A percentile compares a stretch with the other conserved stretches of the same genome.
Evolutionary conservation across 1,140 invertebrate species (phyloP).

Genomic region (Drosophila suzukii): DNA sequence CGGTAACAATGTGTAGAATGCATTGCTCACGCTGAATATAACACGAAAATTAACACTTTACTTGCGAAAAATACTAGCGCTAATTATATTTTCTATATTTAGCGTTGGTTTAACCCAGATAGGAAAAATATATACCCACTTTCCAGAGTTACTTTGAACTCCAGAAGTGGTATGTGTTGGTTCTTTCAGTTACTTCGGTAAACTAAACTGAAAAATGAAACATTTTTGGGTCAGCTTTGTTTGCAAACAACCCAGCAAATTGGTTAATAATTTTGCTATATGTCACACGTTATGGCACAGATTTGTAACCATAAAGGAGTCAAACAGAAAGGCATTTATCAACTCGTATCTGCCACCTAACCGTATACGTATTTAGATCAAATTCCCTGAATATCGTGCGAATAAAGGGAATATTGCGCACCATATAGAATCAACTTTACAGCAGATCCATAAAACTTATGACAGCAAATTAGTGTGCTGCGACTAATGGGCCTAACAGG

Average conservation of each 20-base stretch:
- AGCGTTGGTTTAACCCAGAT: background rate
- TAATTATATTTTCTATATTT: background rate
- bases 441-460: constrained; percentile 66
- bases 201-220: constrained; percentile 6
- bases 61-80: background rate
- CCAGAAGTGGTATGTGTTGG: background rate
- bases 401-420: constrained; percentile 19
- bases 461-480: constrained; percentile 55
- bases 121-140: background rate
- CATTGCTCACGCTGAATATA: background rate
- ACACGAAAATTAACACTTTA: background rate
- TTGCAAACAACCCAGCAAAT: constrained; percentile 4
- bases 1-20: background rate
- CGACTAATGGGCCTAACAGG: constrained; percentile 24
- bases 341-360: constrained; percentile 1
- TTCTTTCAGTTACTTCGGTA: background rate
- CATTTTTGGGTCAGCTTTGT: background rate
- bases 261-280: constrained; percentile 6
- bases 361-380: constrained; percentile 6
- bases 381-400: constrained; percentile 1
- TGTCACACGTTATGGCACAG: constrained; percentile 3
- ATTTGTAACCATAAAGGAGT: constrained; percentile 28
- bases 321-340: constrained; percentile 2
- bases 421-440: constrained; percentile 38
- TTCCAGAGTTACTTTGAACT: background rate